These are phyloP conservation scores for Calliphora vicina DNA, from an alignment of 1,140 invertebrate genomes.

Conservation along the genomic window DNA sequence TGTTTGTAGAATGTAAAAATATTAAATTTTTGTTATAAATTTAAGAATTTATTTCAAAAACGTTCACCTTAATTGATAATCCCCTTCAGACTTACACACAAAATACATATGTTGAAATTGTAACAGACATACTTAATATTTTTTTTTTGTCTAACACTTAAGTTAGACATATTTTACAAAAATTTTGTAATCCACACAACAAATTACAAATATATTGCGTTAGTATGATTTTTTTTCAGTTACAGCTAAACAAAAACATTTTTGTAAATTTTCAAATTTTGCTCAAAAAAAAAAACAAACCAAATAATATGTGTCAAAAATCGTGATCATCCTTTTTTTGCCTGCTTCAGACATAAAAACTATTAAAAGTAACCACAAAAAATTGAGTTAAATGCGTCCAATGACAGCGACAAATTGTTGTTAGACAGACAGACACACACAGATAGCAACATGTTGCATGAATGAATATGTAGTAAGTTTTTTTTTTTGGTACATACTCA, in stretches of 20 bases:
- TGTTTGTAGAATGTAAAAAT: not conserved
- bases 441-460: not conserved
- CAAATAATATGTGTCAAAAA: constrained; percentile 21
- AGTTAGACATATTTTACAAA: not conserved
- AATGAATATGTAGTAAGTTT: no score
- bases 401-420: constrained; percentile 32
- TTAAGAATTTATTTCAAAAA: not conserved
- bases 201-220: constrained; percentile 27
- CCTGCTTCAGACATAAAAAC: not conserved
- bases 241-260: not conserved
- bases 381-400: constrained; percentile 18
- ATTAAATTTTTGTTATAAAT: not conserved
- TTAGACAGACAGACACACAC: not conserved
- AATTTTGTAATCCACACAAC: constrained; percentile 27
- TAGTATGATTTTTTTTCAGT: not conserved
- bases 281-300: not conserved
- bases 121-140: not conserved
- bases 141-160: not conserved
- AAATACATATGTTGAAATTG: constrained; percentile 14
- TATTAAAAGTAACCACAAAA: not conserved
- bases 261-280: not conserved
- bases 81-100: not conserved
- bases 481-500: not conserved
- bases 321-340: constrained; percentile 29
- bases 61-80: not conserved